Percentiles rank a stretch among this genome's conserved stretches.
These are phyloP conservation scores for Melolontha melolontha DNA, from an alignment of 2,888 invertebrate species.

Conservation along the genomic window DNA sequence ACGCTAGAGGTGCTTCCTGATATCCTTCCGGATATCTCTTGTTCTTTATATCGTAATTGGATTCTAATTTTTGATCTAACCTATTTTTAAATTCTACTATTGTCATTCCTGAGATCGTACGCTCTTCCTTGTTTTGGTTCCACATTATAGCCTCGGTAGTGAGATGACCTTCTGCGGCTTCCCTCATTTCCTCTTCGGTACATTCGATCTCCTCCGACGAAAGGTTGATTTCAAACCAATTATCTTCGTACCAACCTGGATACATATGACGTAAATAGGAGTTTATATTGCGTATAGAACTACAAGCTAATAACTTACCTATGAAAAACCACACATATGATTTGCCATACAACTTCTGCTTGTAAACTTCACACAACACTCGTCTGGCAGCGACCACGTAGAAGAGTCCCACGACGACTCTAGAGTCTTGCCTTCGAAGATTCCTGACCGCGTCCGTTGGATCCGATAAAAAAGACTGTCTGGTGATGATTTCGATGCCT, in stretches of 20 bases:
- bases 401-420: slow-evolving; percentile 98
- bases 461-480: slow-evolving; percentile 97
- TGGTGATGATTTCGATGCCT: slow-evolving; percentile 94
- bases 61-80: slow-evolving; percentile 83
- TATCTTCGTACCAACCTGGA: slow-evolving; percentile 97
- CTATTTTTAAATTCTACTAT: slow-evolving; percentile 90
- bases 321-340: slow-evolving; percentile 99
- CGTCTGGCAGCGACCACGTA: slow-evolving; percentile 97
- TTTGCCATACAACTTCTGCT: slow-evolving; percentile 92
- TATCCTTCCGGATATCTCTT: slow-evolving; percentile 93
- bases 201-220: slow-evolving; percentile 91
- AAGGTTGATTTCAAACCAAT: slow-evolving; percentile 94
- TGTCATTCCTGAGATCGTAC: slow-evolving; percentile 96
- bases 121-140: slow-evolving; percentile 92
- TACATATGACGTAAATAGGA: too few relatives aligned
- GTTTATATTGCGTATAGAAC: too few relatives aligned
- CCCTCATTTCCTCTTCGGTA: slow-evolving; percentile 91
- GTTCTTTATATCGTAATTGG: slow-evolving; percentile 87
- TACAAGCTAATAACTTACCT: slow-evolving; percentile 70
- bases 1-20: slow-evolving; percentile 97
- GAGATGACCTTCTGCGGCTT: slow-evolving; percentile 96
- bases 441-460: slow-evolving; percentile 97
- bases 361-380: slow-evolving; percentile 97
- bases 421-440: slow-evolving; percentile 93
- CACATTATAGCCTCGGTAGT: slow-evolving; percentile 99